These are phyloP conservation scores for Argentina silus DNA, from an alignment of 2,797 vertebrate genomes.

Conservation along the genomic window DNA sequence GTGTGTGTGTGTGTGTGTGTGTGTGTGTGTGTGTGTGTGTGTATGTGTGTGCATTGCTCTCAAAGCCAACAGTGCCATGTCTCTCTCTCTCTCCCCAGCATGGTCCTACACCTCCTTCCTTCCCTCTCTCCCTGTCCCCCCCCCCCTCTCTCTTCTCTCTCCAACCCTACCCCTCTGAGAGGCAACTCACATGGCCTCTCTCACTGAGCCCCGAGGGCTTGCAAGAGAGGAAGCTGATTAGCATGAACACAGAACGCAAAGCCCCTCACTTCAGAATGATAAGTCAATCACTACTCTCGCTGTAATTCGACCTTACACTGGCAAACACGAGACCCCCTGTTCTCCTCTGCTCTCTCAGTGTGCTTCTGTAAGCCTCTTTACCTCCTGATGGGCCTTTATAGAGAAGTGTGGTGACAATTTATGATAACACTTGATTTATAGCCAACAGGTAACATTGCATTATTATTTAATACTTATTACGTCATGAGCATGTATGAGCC, in stretches of 20 bases:
- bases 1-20: not conserved
- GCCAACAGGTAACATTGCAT: too few species aligned
- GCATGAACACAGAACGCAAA: not conserved
- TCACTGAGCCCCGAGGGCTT: not conserved
- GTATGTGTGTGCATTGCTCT: slow-evolving; percentile 19
- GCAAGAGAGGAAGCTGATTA: not conserved
- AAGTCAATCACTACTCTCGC: not conserved
- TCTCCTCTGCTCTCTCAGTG: not conserved
- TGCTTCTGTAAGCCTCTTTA: not conserved
- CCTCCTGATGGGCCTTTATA: too few species aligned
- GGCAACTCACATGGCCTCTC: slow-evolving; percentile 1
- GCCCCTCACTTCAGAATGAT: not conserved
- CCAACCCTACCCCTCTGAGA: not conserved
- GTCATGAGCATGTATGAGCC: too few species aligned
- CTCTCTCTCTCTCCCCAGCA: not conserved
- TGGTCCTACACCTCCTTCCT: too few species aligned
- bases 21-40: slow-evolving; percentile 6
- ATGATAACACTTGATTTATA: too few species aligned
- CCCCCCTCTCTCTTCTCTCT: not conserved
- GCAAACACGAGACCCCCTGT: not conserved
- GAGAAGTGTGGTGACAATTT: too few species aligned
- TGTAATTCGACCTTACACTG: not conserved
- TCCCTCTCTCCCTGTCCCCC: not conserved
- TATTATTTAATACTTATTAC: too few species aligned
- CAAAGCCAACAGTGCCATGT: slow-evolving; percentile 24